Evolutionary conservation across 2,797 vertebrate species (phyloP), one percentile per base, ranked within the genome.

Genomic region (Acestrorhynchus altus): DNA sequence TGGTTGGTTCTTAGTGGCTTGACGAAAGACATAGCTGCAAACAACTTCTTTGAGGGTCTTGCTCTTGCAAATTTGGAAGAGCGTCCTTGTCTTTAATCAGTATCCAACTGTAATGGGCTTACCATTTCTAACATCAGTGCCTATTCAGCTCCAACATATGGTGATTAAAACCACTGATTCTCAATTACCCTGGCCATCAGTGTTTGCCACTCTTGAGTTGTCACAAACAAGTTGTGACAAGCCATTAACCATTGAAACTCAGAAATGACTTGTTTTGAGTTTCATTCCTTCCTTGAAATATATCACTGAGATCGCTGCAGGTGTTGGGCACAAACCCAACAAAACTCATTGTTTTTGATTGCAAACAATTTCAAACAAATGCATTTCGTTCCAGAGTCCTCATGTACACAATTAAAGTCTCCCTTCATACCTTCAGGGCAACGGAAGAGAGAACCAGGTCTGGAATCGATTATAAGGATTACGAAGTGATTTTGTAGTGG

Each of bases 391-490:
- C 61, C 64, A 51, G 22, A 74, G 31, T 1, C 4, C 67, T 79
- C 44, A 31, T 71, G 65, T 52, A 66, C 65, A 67, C 8, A 63
- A 60, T 82, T 39, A 64, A 35, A 46, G 26, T 26, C 59, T 56
- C 35, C 28, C 16, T 76, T 26, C 39, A 31, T 63, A 31, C 39
- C 72, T 60, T 4, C 11, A 70, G 59, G 12, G 28, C n/a, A 59
- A 40, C 20, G 8, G 4, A 64, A 61, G 51, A 63, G 24, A 69
- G 49, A 74, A 66, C 64, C 28, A 74, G 24, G 57, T 65, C 63
- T 84, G 81, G 72, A 81, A 15, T 72, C 76, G 77, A 79, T 83
- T 77, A 69, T 51, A 61, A 46, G 39, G 71, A 67, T 81, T 78
- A 46, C 6, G 12, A 1, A 44, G 46, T 51, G 64, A 74, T 69